phyloP scores from a whole-genome alignment of 1,140 invertebrate genomes.

The Odontomachus brunneus region DNA sequence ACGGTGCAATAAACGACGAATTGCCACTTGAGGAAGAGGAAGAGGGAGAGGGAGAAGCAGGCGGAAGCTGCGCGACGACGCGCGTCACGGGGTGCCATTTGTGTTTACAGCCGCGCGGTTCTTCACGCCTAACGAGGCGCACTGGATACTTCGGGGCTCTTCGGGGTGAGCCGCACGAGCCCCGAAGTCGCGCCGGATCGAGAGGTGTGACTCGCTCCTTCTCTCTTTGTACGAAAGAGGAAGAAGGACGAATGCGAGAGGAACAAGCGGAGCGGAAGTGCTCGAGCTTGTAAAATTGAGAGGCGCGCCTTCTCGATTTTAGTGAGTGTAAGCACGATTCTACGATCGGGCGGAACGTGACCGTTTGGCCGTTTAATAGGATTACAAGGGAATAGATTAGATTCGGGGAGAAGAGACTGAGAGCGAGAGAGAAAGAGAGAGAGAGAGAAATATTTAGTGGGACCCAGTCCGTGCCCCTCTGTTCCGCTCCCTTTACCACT shows the following conservation, averaged over 20 bases:
- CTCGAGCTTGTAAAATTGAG: slow-evolving; percentile 30
- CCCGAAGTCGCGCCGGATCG: slow-evolving; percentile 28
- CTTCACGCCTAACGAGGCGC: slow-evolving; percentile 76
- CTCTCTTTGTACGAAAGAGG: slow-evolving; percentile 54
- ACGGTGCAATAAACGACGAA: slow-evolving; percentile 54
- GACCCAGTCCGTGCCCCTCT: background rate
- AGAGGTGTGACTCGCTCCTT: slow-evolving; percentile 26
- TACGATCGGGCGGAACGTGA: slow-evolving; percentile 75
- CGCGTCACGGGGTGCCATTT: slow-evolving; percentile 74
- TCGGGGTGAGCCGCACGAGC: slow-evolving; percentile 59
- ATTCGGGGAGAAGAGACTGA: slow-evolving; percentile 67
- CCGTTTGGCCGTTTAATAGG: slow-evolving; percentile 82
- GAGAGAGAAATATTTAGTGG: slow-evolving; percentile 73
- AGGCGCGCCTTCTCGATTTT: slow-evolving; percentile 76
- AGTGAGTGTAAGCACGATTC: slow-evolving; percentile 31
- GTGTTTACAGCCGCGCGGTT: slow-evolving; percentile 76
- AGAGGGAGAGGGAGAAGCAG: background rate
- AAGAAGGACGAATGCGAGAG: slow-evolving; percentile 28
- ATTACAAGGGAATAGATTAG: slow-evolving; percentile 77
- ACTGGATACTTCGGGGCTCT: slow-evolving; percentile 60
- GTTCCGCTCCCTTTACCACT: slow-evolving; percentile 1
- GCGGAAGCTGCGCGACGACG: slow-evolving; percentile 53
- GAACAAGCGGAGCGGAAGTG: slow-evolving; percentile 56
- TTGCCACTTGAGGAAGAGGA: slow-evolving; percentile 44
- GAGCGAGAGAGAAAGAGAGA: slow-evolving; percentile 44